These are phyloP conservation scores for Zaprionus lineosus DNA, from an alignment of 2,888 invertebrate species.

Conservation along the genomic window DNA sequence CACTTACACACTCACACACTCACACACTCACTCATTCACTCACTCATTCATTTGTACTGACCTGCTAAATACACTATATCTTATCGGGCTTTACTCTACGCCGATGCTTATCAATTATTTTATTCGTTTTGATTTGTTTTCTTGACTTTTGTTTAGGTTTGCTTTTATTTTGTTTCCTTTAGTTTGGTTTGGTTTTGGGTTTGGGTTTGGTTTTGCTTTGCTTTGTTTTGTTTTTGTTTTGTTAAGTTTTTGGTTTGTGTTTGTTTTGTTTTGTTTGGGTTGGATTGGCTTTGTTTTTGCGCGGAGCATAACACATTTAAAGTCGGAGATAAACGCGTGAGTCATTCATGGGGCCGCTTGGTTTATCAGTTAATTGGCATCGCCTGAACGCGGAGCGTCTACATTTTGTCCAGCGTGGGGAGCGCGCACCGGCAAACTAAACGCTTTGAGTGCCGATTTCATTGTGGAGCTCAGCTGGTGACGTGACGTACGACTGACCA, in stretches of 20 bases:
- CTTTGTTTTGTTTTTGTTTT: too few relatives aligned
- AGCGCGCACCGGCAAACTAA: constrained; percentile 72
- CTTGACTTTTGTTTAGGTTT: too few relatives aligned
- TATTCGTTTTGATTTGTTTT: too few relatives aligned
- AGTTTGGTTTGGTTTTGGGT: too few relatives aligned
- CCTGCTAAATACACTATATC: background rate
- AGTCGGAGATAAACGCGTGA: too few relatives aligned
- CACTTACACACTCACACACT: background rate
- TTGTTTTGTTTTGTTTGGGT: background rate
- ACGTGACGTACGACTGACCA: constrained; percentile 47
- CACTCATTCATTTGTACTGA: too few relatives aligned
- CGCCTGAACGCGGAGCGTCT: constrained; percentile 36
- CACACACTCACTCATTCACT: background rate
- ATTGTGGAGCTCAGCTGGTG: constrained; percentile 41
- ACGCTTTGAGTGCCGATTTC: constrained; percentile 33
- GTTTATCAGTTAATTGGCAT: constrained; percentile 30
- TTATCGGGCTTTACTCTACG: background rate
- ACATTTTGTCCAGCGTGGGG: constrained; percentile 54
- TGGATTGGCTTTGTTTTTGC: constrained; percentile 3
- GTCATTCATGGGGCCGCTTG: constrained; percentile 13
- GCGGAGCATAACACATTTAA: constrained; percentile 24
- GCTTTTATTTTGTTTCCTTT: too few relatives aligned
- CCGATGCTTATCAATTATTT: too few relatives aligned
- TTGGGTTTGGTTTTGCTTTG: too few relatives aligned
- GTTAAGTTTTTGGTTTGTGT: constrained; percentile 5